phyloP scores from a whole-genome alignment of 2,888 invertebrate species.

The Ornithoptera priamus region DNA sequence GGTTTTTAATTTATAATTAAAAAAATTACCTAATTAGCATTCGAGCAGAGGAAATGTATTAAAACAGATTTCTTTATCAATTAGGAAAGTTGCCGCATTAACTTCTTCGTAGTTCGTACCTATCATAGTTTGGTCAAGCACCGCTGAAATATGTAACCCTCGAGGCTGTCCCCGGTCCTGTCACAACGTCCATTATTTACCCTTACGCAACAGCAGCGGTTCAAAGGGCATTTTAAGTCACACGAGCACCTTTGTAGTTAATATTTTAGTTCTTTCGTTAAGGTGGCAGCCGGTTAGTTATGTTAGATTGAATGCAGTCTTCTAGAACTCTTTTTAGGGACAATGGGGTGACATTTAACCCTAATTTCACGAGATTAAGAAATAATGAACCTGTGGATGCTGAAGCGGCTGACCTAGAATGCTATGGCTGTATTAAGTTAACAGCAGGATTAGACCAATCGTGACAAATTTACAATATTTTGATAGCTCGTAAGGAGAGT shows the following conservation, averaged over 20 bases:
- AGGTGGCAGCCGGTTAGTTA: neutral
- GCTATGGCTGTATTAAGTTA: no score
- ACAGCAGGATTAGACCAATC: no score
- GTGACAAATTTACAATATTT: no score
- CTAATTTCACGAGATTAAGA: neutral
- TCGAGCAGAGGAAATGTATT: no score
- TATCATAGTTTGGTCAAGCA: slow-evolving; percentile 49
- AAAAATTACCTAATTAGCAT: no score
- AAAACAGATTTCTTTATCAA: no score
- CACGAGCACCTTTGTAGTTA: slow-evolving; percentile 32
- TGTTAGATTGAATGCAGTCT: neutral
- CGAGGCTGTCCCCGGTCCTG: slow-evolving; percentile 49
- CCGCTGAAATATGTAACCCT: slow-evolving; percentile 69
- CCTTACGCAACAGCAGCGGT: slow-evolving; percentile 29
- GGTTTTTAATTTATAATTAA: no score
- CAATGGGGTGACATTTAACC: no score
- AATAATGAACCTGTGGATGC: no score
- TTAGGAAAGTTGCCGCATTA: slow-evolving; percentile 33
- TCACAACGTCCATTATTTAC: slow-evolving; percentile 49
- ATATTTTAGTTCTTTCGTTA: slow-evolving; percentile 30
- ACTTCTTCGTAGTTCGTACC: slow-evolving; percentile 29
- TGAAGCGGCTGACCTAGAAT: no score
- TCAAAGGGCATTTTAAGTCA: slow-evolving; percentile 43
- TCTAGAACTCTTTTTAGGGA: neutral
- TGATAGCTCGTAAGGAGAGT: no score